Evolutionary conservation across 2,113 vertebrate species (phyloP), one percentile per base, ranked within the genome.

Genomic region (Miniopterus natalensis): DNA sequence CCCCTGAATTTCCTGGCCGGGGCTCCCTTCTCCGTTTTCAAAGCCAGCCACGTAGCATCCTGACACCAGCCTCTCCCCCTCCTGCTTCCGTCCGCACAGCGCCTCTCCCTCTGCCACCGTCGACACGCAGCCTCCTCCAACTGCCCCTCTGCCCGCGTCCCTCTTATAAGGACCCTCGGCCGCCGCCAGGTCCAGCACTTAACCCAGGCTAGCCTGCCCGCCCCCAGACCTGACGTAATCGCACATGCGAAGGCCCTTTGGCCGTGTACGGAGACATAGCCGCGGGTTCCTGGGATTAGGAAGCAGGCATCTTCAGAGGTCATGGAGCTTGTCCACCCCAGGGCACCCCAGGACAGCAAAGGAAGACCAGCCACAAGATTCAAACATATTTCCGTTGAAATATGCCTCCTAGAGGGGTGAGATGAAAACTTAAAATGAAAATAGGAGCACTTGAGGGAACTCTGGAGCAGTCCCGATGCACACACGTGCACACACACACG

Each of bases 401-500:
- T 65, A 84, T 0, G 45, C 13, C 4, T 94, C 23, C 6, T 77
- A 23, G 36, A 95, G 11, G 29, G n/a, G 7, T 59, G 0, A 59
- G 40, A n/a, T 53, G 2, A 65, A 90, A 92, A 70, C 6, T 27
- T 51, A 88, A 45, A 84, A 51, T 45, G 31, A 59, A 79, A 71
- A 61, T 0, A 29, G 53, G 6, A 51, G 5, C 31, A 36, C 11
- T 45, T 65, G 51, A 36, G 20, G 20, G 81, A 88, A 87, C 9
- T 84, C 27, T 73, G n/a, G 7, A 88, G 15, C 11, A 75, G 17
- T 13, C n/a, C 5, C 27, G 14, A 65, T 42, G 4, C 2, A 8
- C 6, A 8, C 4, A 27, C 2, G 4, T 6, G 10, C 5, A 4
- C 5, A 13, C 1, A 47, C 5, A 23, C 17, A 21, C 9, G 45